Evolutionary conservation across 2,797 vertebrate genomes (phyloP).

Genomic region (Rhinophrynus dorsalis): DNA sequence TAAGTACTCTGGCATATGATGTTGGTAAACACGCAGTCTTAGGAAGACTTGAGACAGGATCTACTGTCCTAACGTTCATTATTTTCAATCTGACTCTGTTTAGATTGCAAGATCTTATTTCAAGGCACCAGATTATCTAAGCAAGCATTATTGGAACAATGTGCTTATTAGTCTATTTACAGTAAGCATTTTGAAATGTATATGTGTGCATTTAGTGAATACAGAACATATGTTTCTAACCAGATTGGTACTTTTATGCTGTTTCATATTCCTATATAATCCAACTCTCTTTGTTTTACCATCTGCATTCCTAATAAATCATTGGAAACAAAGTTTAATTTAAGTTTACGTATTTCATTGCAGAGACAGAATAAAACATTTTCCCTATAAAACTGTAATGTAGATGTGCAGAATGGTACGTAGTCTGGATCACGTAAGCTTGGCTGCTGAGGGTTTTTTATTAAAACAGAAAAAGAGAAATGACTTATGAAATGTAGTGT

Average conservation of each 20-base stretch:
- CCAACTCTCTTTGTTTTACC: neutral
- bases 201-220: slow-evolving; percentile 13
- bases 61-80: neutral
- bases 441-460: no score
- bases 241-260: slow-evolving; percentile 1
- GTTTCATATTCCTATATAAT: neutral
- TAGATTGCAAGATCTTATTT: neutral
- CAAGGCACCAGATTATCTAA: neutral
- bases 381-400: no score
- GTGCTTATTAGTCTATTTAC: slow-evolving; percentile 18
- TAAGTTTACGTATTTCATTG: neutral
- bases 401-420: no score
- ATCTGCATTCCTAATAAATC: neutral
- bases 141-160: neutral
- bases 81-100: neutral
- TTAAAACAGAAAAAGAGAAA: no score
- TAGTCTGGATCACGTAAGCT: no score
- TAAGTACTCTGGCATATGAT: neutral
- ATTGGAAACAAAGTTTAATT: neutral
- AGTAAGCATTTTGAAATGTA: slow-evolving; percentile 4
- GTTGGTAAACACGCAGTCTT: neutral
- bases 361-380: neutral
- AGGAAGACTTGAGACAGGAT: neutral
- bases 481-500: no score
- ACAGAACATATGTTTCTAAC: slow-evolving; percentile 23